Conservation (phyloP, 1,140 invertebrate genomes). For the Ips typographus region DNA sequence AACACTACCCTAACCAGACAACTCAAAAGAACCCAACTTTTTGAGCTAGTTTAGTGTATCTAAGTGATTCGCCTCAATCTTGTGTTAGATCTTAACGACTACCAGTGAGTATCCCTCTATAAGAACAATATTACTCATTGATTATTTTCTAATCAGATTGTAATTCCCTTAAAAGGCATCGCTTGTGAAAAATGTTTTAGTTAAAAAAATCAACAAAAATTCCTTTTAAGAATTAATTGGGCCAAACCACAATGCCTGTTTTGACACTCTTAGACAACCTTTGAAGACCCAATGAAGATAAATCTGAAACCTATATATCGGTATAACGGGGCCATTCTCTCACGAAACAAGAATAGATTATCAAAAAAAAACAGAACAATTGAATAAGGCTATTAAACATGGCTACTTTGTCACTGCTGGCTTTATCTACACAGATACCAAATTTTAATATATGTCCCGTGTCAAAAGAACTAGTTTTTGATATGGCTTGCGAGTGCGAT, state of each 20-base stretch:
- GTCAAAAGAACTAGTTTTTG: slow-evolving; percentile 37
- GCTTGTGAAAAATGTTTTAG: too few relatives aligned
- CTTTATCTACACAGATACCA: slow-evolving; percentile 31
- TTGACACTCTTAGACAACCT: slow-evolving; percentile 21
- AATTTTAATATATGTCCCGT: slow-evolving; percentile 42
- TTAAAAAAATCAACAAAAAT: too few relatives aligned
- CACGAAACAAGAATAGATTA: slow-evolving; percentile 24
- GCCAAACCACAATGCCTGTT: slow-evolving; percentile 16
- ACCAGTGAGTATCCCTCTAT: too few relatives aligned
- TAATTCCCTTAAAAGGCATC: too few relatives aligned
- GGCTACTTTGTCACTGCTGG: slow-evolving; percentile 40
- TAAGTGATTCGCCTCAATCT: too few relatives aligned
- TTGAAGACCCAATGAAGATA: slow-evolving; percentile 10
- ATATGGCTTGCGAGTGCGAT: slow-evolving; percentile 28
- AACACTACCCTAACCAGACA: too few relatives aligned
- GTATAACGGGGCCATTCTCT: slow-evolving; percentile 13
- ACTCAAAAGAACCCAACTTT: too few relatives aligned
- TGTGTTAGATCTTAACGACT: too few relatives aligned
- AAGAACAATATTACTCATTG: too few relatives aligned
- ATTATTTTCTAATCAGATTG: too few relatives aligned
- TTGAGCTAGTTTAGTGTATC: too few relatives aligned
- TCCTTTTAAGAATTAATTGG: background rate
- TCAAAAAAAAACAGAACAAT: slow-evolving; percentile 37
- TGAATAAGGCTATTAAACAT: slow-evolving; percentile 42
- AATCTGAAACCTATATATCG: slow-evolving; percentile 9